These are phyloP conservation scores for Cantharis nigra DNA, from an alignment of 2,888 invertebrate genomes.

Conservation along the genomic window DNA sequence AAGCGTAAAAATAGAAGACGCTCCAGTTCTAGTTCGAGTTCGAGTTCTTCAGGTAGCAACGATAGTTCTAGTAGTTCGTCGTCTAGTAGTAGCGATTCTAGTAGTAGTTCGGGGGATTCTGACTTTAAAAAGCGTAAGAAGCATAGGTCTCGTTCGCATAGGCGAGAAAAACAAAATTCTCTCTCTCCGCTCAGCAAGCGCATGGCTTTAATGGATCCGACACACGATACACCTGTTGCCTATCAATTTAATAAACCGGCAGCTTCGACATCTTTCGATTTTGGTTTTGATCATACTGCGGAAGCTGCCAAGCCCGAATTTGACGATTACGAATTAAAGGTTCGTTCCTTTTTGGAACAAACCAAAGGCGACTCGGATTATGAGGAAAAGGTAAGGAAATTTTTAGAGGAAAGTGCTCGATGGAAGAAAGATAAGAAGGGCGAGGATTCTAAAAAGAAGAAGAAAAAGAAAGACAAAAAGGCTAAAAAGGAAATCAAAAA, in stretches of 20 bases:
- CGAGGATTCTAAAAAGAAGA: conserved; percentile 66
- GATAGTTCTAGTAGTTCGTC: conserved; percentile 64
- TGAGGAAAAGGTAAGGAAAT: conserved; percentile 82
- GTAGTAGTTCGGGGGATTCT: conserved; percentile 70
- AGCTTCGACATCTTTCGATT: conserved; percentile 56
- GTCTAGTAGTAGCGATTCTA: conserved; percentile 63
- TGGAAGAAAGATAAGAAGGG: conserved; percentile 74
- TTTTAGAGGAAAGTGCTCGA: conserved; percentile 80
- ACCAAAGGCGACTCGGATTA: conserved; percentile 83
- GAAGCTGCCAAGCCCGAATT: conserved; percentile 57
- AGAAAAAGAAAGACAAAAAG: conserved; percentile 60
- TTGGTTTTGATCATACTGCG: conserved; percentile 56
- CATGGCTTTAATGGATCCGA: conserved; percentile 74
- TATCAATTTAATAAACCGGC: conserved; percentile 76
- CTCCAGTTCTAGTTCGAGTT: conserved; percentile 58
- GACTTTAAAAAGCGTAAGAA: conserved; percentile 60
- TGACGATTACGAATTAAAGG: conserved; percentile 70
- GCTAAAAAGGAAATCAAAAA: conserved; percentile 76
- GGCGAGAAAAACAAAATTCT: conserved; percentile 70
- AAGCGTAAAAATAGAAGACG: conserved; percentile 68
- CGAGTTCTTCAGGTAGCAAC: conserved; percentile 56
- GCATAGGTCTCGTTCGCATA: conserved; percentile 60
- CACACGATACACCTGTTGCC: conserved; percentile 58
- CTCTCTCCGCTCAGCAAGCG: conserved; percentile 82
- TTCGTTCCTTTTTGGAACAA: conserved; percentile 71